Conservation (phyloP, 92 coral and sea anemone genomes). For the Phenganax marumi region DNA sequence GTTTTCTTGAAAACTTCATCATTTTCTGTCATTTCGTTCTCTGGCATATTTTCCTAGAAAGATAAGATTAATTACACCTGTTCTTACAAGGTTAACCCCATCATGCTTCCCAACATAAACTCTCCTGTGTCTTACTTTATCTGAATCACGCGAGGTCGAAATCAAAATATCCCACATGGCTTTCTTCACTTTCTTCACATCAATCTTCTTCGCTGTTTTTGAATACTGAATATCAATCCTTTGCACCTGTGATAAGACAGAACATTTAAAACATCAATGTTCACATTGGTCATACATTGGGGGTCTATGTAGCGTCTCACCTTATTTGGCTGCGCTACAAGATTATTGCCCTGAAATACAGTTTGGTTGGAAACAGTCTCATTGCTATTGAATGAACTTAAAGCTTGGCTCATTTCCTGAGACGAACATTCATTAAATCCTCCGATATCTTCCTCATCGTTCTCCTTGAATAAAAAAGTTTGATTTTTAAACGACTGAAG, state of each 20-base stretch:
- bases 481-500: background rate
- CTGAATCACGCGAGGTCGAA: constrained; percentile 32
- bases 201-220: constrained; percentile 97
- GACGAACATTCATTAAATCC: constrained; percentile 68
- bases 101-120: background rate
- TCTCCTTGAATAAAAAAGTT: constrained; percentile 39
- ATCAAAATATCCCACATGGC: constrained; percentile 84
- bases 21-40: constrained; percentile 32
- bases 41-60: constrained; percentile 73
- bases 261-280: background rate
- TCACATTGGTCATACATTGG: background rate
- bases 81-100: too few species aligned
- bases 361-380: constrained; percentile 65
- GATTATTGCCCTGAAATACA: constrained; percentile 88
- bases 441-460: constrained; percentile 61
- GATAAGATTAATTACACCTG: background rate
- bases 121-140: constrained; percentile 51
- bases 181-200: constrained; percentile 78
- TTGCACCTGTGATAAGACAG: constrained; percentile 60
- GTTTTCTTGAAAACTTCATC: constrained; percentile 23
- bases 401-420: constrained; percentile 65
- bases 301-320: constrained; percentile 31
- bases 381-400: constrained; percentile 63
- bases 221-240: constrained; percentile 90
- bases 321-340: constrained; percentile 94